Evolutionary conservation across 2,888 invertebrate species (phyloP).

Genomic region (Thymelicus acteon): DNA sequence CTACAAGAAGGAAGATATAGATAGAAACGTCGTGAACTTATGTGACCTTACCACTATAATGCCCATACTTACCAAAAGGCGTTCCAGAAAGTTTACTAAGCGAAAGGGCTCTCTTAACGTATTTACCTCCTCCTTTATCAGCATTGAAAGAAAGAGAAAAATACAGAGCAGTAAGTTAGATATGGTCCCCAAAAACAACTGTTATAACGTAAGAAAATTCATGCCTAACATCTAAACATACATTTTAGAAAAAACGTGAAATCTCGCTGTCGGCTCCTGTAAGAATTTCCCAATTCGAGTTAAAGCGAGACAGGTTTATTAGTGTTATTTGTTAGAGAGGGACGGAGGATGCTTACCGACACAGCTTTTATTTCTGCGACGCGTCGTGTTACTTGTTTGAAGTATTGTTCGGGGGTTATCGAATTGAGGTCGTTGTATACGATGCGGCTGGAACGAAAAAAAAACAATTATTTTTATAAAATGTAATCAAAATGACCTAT

Average conservation of each 20-base stretch:
- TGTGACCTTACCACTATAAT: conserved; percentile 44
- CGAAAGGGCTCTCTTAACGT: conserved; percentile 67
- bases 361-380: conserved; percentile 96
- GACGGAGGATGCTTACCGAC: conserved; percentile 86
- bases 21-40: conserved; percentile 66
- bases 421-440: conserved; percentile 95
- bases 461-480: conserved; percentile 1
- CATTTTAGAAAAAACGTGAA: conserved; percentile 51
- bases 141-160: conserved; percentile 80
- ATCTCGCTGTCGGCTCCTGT: conserved; percentile 59
- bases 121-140: conserved; percentile 82
- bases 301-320: conserved; percentile 46
- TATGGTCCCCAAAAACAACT: conserved; percentile 64
- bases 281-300: conserved; percentile 48
- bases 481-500: too few species aligned
- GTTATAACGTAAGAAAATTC: conserved; percentile 47
- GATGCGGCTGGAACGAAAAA: conserved; percentile 87
- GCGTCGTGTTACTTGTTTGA: conserved; percentile 95
- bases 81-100: conserved; percentile 66
- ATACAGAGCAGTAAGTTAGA: conserved; percentile 78
- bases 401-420: conserved; percentile 97
- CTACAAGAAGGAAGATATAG: conserved; percentile 43
- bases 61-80: conserved; percentile 67
- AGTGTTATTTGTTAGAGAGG: conserved; percentile 38
- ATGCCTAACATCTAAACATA: conserved; percentile 56